Evolutionary conservation across 1,140 invertebrate genomes (phyloP), one percentile per base, ranked within the genome.

Genomic region (Scaptomyza hsui): DNA sequence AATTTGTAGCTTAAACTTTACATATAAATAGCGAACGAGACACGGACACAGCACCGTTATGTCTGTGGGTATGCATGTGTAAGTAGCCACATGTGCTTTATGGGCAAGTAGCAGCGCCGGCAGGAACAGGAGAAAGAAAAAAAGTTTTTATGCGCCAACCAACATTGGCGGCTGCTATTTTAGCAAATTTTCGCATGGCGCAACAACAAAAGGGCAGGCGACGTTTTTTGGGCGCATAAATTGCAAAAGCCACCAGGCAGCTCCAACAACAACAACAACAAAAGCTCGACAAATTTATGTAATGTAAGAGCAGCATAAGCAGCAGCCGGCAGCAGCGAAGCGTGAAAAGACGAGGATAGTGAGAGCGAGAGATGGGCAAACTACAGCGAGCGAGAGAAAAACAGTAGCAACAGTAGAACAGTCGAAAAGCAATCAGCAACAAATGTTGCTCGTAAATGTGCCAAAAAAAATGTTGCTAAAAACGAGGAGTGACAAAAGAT

Each of bases 141-240:
- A 75, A 72, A 77, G 59, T 86, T 88, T 82, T 75, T 63, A 56
- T 78, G 57, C 55, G 49, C 68, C 68, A 51, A 53, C 61, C 68
- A 51, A 53, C 47, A 24, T 41, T 74, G 67, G 35, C 37, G 57
- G 71, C 65, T 75, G 78, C 71, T 88, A 78, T 82, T 88, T 88
- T 78, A 89, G 74, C 82, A 88, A 88, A 88, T 88, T 88, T 88
- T 88, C 82, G 60, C 78, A 75, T 69, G 75, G 77, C 71, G 26
- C 32, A 37, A 37, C 32, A 70, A 78, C 65, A 81, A 88, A 77
- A 67, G 67, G 67, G 61, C 71, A 74, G 51, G 48, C 64, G 72
- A 73, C 75, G 61, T 75, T 83, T 85, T 75, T 37, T n/a, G 81
- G 62, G 75, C 51, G 75, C 78, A 88, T 86, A 81, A 88, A 88